These are phyloP conservation scores for Tyrannus savana DNA, from an alignment of 2,113 vertebrate genomes.

Conservation along the genomic window DNA sequence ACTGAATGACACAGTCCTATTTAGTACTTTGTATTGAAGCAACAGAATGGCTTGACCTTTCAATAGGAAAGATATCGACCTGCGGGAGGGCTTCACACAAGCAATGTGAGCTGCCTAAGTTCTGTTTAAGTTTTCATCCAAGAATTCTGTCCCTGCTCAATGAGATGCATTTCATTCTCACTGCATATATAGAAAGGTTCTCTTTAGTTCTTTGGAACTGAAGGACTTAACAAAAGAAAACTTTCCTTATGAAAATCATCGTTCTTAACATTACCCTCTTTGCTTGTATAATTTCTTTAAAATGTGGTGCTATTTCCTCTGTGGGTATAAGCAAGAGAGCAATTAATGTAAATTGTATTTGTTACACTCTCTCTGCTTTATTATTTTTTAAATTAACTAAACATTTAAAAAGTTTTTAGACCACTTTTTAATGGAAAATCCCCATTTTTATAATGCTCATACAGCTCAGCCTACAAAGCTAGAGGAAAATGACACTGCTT, in stretches of 20 bases:
- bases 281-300: neutral
- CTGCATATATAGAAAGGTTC: neutral
- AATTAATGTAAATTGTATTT: neutral
- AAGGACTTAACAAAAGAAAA: neutral
- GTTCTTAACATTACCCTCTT: neutral
- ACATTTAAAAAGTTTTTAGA: neutral
- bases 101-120: neutral
- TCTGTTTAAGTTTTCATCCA: neutral
- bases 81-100: neutral
- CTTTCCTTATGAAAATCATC: neutral
- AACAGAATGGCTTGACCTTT: constrained; percentile 22
- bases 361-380: neutral
- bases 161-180: neutral
- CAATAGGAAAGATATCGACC: neutral
- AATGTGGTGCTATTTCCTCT: neutral
- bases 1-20: neutral
- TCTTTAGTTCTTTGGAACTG: neutral
- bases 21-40: neutral
- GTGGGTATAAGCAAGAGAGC: neutral
- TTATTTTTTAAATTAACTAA: neutral
- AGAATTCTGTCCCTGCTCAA: neutral
- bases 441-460: neutral
- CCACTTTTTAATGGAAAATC: neutral
- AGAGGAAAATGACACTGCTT: neutral
- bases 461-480: neutral